Percentiles rank a stretch among this genome's conserved stretches.
Conservation (phyloP, 2,797 vertebrate genomes). For the Darevskia nairensis region DNA sequence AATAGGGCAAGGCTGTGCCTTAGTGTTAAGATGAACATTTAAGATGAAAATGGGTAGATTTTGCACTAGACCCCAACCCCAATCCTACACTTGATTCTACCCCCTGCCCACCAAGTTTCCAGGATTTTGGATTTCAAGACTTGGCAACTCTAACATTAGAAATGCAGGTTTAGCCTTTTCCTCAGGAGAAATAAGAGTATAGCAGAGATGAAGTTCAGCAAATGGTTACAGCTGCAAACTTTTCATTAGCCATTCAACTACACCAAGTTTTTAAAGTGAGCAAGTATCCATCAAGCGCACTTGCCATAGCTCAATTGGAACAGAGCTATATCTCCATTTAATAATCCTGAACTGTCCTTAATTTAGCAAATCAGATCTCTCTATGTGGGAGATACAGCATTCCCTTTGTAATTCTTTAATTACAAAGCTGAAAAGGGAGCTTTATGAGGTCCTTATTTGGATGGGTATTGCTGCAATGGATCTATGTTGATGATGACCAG, state of each 20-base stretch:
- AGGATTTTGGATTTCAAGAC: background rate
- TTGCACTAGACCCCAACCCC: background rate
- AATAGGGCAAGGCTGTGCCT: no score
- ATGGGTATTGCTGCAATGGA: constrained; percentile 53
- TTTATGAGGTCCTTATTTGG: constrained; percentile 69
- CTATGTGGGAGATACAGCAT: constrained; percentile 42
- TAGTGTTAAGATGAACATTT: background rate
- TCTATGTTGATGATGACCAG: constrained; percentile 70
- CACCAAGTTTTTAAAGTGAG: constrained; percentile 49
- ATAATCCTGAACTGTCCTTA: constrained; percentile 44
- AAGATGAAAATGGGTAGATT: background rate
- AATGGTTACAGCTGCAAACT: constrained; percentile 54
- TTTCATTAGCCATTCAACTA: constrained; percentile 51
- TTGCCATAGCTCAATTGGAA: constrained; percentile 13
- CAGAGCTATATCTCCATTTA: constrained; percentile 45
- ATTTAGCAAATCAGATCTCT: constrained; percentile 53
- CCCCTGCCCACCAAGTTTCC: background rate
- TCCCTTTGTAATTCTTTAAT: constrained; percentile 56
- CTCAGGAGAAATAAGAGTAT: constrained; percentile 48
- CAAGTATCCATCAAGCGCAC: constrained; percentile 26
- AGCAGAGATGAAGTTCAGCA: constrained; percentile 53
- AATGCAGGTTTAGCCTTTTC: no score
- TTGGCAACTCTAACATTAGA: background rate
- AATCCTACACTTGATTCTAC: background rate
- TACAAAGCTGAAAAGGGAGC: constrained; percentile 55